Percentiles rank a stretch among this genome's conserved stretches.
phyloP scores from a whole-genome alignment of 2,797 vertebrate genomes.

The Mormyrops boulengeri region DNA sequence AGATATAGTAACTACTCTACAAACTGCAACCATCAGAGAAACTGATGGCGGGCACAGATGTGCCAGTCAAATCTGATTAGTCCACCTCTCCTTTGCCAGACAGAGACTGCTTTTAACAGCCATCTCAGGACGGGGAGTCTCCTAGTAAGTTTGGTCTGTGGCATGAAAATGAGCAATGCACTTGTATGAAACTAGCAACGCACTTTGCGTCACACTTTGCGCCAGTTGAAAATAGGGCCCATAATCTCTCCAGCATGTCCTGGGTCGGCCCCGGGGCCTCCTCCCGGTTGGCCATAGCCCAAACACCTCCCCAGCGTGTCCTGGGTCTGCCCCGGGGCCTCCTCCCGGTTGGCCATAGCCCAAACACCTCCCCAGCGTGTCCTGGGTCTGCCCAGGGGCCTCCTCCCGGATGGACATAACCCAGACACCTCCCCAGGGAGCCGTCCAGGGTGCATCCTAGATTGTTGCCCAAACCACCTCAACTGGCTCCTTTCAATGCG shows the following conservation, averaged over 20 bases:
- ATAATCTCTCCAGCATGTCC: not conserved
- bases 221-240: not conserved
- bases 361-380: too few relatives aligned
- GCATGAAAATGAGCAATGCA: not conserved
- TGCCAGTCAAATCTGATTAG: conserved; percentile 46
- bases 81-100: conserved; percentile 26
- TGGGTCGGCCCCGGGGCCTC: not conserved
- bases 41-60: conserved; percentile 33
- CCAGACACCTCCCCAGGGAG: not conserved
- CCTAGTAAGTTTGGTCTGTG: not conserved
- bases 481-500: not conserved
- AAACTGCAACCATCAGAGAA: conserved; percentile 40
- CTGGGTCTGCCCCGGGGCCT: too few relatives aligned
- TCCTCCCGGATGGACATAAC: too few relatives aligned
- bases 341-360: too few relatives aligned
- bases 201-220: not conserved
- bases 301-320: not conserved
- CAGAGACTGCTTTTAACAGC: conserved; percentile 25
- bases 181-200: not conserved
- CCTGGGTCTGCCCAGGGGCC: too few relatives aligned
- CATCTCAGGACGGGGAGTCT: conserved; percentile 21
- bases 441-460: not conserved
- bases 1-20: conserved; percentile 23
- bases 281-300: not conserved
- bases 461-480: not conserved